Evolutionary conservation across 2,113 vertebrate genomes (phyloP), one percentile per base, ranked within the genome.

Genomic region (Helogale parvula): DNA sequence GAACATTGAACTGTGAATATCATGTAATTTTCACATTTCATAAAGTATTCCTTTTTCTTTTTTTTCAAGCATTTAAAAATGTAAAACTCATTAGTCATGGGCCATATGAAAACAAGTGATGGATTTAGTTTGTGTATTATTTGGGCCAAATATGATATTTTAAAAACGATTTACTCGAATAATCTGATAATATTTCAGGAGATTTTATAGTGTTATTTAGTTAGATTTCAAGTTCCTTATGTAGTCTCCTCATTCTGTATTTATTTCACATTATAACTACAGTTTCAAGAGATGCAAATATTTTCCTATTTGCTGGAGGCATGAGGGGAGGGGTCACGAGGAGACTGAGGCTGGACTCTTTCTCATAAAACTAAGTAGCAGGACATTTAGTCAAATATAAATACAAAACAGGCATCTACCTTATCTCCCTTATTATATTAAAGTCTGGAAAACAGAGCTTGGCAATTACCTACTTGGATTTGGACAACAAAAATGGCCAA

Each of bases 31-130:
- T 41, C 79, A 54, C 14, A 23, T 66, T 16, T 38, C 47, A 35
- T 54, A 11, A 79, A 38, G 45, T 66, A n/a, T 63, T 65, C 31
- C 50, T 90, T 81, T 45, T 66, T 27, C 47, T 9, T 54, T 25
- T 77, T 47, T 89, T 54, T 33, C 41, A 93, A 93, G 80, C 54
- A 90, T 81, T 92, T 63, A 84, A 81, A 94, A 92, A 69, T 50
- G 27, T 65, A 63, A 90, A 97, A 29, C 29, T 88, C n/a, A 47
- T 79, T 76, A 65, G 38, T 93, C 45, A 41, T 57, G 72, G 52
- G 50, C 23, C 15, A 3, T 45, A 71, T 8, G 29, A 41, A 84
- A 50, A 69, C 35, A 79, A 17, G 8, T 71, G 27, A n/a, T 84
- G 52, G 50, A 84, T 47, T 69, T 41, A 54, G 60, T 14, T 17